Evolutionary conservation across 2,888 invertebrate species (phyloP).

Genomic region (Drosophila siamana): DNA sequence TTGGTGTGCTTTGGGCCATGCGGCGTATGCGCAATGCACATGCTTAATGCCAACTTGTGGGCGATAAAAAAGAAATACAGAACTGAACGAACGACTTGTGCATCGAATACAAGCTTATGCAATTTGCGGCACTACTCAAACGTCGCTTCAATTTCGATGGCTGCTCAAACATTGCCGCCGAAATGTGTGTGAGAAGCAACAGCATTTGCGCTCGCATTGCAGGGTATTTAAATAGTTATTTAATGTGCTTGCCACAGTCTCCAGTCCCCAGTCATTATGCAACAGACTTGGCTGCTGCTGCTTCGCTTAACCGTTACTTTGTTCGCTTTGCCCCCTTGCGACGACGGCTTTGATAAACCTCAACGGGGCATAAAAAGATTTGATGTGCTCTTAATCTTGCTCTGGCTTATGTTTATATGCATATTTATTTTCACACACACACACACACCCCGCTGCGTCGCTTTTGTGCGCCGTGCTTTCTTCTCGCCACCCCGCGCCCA

Average conservation of each 20-base stretch:
- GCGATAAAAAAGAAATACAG: too few relatives aligned
- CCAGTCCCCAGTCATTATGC: background rate
- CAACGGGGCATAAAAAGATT: slow-evolving; percentile 38
- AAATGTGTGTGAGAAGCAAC: too few relatives aligned
- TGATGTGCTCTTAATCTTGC: slow-evolving; percentile 50
- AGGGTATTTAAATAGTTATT: background rate
- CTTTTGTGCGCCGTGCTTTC: too few relatives aligned
- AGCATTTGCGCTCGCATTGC: too few relatives aligned
- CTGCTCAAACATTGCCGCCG: slow-evolving; percentile 11
- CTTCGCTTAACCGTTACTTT: background rate
- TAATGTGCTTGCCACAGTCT: background rate
- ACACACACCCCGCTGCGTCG: background rate
- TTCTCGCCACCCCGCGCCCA: background rate
- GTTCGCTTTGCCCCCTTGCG: background rate
- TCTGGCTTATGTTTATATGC: slow-evolving; percentile 51
- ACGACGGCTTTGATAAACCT: slow-evolving; percentile 14
- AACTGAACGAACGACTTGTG: background rate
- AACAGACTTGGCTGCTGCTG: background rate
- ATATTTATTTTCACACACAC: slow-evolving; percentile 41
- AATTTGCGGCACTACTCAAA: slow-evolving; percentile 36
- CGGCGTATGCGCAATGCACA: slow-evolving; percentile 56
- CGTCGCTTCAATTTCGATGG: too few relatives aligned
- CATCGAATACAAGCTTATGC: slow-evolving; percentile 8
- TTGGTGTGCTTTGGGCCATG: slow-evolving; percentile 13
- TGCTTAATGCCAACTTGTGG: slow-evolving; percentile 2